Percentiles rank a stretch among this genome's conserved stretches.
Conservation (phyloP, 2,797 vertebrate species). For the Sebastes goodei region DNA sequence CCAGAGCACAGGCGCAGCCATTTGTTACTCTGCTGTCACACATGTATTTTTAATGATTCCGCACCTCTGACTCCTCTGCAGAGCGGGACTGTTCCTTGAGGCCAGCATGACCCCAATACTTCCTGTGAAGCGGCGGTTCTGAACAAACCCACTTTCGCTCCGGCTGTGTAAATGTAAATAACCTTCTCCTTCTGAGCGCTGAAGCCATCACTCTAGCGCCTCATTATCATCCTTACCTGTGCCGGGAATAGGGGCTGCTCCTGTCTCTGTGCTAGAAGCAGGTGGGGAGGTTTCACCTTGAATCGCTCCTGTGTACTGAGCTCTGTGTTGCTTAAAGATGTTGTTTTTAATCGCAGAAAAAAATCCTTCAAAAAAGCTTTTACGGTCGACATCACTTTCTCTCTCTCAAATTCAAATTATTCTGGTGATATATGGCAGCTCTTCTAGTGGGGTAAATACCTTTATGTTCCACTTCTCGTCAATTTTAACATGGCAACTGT, state of each 20-base stretch:
- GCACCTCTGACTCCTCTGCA: conserved; percentile 87
- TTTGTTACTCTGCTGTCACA: conserved; percentile 79
- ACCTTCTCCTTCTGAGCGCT: conserved; percentile 44
- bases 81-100: conserved; percentile 85
- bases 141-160: conserved; percentile 49
- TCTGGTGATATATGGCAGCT: background rate
- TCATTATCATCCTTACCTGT: conserved; percentile 45
- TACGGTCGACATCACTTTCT: background rate
- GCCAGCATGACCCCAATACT: conserved; percentile 85
- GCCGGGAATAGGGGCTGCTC: background rate
- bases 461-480: background rate
- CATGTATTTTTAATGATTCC: conserved; percentile 87
- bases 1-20: conserved; percentile 83
- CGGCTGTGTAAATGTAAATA: conserved; percentile 52
- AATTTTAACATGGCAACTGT: background rate
- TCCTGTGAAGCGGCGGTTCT: conserved; percentile 68
- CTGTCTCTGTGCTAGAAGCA: conserved; percentile 23
- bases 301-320: conserved; percentile 2
- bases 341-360: conserved; percentile 2
- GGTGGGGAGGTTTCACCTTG: conserved; percentile 52
- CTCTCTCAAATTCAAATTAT: conserved; percentile 7
- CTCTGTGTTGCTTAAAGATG: background rate
- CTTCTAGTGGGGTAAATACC: background rate
- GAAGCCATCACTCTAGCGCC: conserved; percentile 39
- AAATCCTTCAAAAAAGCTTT: conserved; percentile 4